Evolutionary conservation across 2,888 invertebrate species (phyloP).

Genomic region (Caenorhabditis auriculariae): DNA sequence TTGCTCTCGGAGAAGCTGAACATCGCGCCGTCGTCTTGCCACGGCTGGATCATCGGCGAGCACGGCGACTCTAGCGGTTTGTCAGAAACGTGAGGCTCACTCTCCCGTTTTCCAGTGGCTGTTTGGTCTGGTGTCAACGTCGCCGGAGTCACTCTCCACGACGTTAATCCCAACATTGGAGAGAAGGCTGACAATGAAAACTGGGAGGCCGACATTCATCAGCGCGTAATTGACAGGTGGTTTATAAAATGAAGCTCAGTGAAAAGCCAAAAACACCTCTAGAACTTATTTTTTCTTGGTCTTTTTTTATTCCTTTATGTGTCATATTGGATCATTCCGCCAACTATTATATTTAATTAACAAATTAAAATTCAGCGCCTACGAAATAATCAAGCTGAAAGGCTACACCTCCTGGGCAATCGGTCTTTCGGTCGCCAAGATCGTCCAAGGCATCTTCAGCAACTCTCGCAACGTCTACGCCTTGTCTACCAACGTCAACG

Average conservation of each 20-base stretch:
- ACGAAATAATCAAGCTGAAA: conserved; percentile 66
- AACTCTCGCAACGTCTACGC: conserved; percentile 65
- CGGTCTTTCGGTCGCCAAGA: conserved; percentile 64
- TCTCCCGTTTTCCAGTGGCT: conserved; percentile 76
- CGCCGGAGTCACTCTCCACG: conserved; percentile 75
- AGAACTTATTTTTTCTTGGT: no score
- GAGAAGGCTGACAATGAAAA: conserved; percentile 75
- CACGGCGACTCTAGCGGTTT: conserved; percentile 88
- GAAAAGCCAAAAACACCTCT: no score
- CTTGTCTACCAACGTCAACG: conserved; percentile 64
- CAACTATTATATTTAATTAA: no score
- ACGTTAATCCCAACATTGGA: conserved; percentile 78
- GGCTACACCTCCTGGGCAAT: conserved; percentile 68
- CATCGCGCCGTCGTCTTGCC: conserved; percentile 81
- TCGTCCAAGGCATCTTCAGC: conserved; percentile 63
- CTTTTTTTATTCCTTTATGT: no score
- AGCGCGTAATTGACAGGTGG: conserved; percentile 77
- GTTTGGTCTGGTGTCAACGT: conserved; percentile 92
- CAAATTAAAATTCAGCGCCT: conserved; percentile 70
- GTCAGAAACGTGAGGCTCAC: no score
- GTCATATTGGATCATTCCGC: no score
- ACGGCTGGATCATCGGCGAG: conserved; percentile 91
- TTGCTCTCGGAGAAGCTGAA: conserved; percentile 78
- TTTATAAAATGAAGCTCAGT: conserved; percentile 1
- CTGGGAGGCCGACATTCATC: conserved; percentile 77